Conservation (phyloP, 2,113 vertebrate species). For the Protobothrops mucrosquamatus region DNA sequence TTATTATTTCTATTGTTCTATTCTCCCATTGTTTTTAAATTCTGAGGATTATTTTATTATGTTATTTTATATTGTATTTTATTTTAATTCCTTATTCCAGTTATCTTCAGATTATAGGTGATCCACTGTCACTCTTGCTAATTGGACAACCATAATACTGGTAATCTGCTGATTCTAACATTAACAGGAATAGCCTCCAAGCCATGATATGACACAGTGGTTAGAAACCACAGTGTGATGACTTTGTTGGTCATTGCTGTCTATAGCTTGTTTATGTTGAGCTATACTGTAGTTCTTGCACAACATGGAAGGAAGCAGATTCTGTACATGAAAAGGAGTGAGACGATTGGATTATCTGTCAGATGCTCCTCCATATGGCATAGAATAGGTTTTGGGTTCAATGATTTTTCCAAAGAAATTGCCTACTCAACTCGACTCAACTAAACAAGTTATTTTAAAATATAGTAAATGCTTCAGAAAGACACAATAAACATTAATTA, state of each 20-base stretch:
- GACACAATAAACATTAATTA: not conserved
- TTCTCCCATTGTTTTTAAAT: not conserved
- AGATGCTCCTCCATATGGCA: not conserved
- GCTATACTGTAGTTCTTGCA: not conserved
- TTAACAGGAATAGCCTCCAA: not conserved
- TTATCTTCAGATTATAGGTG: not conserved
- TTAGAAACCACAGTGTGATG: not conserved
- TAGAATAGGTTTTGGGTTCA: not conserved
- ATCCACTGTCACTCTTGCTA: not conserved
- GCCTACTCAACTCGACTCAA: not conserved
- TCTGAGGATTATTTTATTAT: not conserved
- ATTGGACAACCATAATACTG: not conserved
- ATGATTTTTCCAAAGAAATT: not conserved
- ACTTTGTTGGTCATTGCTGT: not conserved
- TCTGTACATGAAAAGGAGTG: not conserved
- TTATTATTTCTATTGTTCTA: not conserved
- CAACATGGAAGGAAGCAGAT: not conserved
- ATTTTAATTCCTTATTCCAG: not conserved
- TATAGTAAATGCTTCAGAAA: not conserved
- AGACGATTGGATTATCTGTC: not conserved
- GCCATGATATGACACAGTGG: not conserved
- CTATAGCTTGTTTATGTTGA: too few relatives aligned
- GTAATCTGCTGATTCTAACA: not conserved
- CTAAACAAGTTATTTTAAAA: not conserved
- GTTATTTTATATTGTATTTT: not conserved